Evolutionary conservation across 2,113 vertebrate species (phyloP).

Genomic region (Orientallactaga bullata): DNA sequence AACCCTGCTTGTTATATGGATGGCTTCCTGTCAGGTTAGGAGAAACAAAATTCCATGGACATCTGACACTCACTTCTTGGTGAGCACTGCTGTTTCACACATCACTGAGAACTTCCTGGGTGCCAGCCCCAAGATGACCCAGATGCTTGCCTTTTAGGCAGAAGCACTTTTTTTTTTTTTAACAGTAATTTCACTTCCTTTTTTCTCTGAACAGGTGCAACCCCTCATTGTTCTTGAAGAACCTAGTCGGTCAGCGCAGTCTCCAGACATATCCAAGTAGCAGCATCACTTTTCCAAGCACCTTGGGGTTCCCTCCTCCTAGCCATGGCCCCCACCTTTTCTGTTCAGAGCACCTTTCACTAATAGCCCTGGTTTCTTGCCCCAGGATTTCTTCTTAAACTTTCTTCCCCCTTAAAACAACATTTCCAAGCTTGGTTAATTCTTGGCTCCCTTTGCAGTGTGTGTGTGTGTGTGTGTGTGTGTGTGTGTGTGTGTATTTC

Average conservation of each 20-base stretch:
- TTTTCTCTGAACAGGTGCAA: slow-evolving; percentile 60
- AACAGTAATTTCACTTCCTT: slow-evolving; percentile 70
- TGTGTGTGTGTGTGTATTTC: neutral
- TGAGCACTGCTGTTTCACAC: neutral
- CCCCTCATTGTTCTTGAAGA: neutral
- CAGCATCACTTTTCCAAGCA: neutral
- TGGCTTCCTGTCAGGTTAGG: neutral
- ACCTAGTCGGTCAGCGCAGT: neutral
- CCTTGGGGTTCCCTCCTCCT: neutral
- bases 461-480: neutral
- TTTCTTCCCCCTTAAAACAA: neutral
- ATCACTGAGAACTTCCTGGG: neutral
- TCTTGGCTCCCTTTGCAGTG: neutral
- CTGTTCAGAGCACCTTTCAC: neutral
- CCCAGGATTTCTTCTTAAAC: neutral
- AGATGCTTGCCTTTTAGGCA: slow-evolving; percentile 1
- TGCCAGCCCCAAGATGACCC: neutral
- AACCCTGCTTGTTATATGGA: neutral
- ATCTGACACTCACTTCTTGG: neutral
- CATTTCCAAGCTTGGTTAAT: neutral
- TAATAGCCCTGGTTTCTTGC: neutral
- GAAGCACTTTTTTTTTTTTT: neutral
- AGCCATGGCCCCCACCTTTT: neutral
- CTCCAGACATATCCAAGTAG: neutral
- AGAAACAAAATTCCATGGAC: neutral